Conservation (phyloP, 2,113 vertebrate species). For the Hemichromis elongatus region DNA sequence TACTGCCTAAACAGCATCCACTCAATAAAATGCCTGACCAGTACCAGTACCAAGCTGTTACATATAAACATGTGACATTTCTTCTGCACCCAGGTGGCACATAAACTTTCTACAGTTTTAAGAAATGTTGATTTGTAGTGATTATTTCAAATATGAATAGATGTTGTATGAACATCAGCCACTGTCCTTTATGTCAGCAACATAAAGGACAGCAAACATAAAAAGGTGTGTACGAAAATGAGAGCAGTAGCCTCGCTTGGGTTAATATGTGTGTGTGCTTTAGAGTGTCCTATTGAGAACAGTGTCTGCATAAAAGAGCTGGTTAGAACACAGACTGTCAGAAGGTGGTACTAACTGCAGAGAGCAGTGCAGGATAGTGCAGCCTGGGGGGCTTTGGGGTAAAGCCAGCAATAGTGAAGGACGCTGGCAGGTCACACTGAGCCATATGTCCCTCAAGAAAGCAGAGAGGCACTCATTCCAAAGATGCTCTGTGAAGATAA, state of each 20-base stretch:
- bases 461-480: slow-evolving; percentile 1
- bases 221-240: not conserved
- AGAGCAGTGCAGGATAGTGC: not conserved
- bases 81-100: not conserved
- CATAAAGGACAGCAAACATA: not conserved
- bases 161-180: not conserved
- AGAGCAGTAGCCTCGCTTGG: not conserved
- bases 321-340: slow-evolving; percentile 32
- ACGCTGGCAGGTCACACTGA: slow-evolving; percentile 43
- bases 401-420: slow-evolving; percentile 42
- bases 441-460: slow-evolving; percentile 34
- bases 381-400: slow-evolving; percentile 31
- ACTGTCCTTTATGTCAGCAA: not conserved
- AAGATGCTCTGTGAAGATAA: not conserved
- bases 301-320: slow-evolving; percentile 12
- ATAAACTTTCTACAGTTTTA: not conserved
- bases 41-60: not conserved
- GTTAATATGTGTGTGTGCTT: not conserved
- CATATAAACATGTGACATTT: not conserved
- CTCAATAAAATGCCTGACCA: no score
- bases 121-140: not conserved
- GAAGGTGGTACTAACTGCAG: slow-evolving; percentile 20
- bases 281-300: not conserved
- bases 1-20: no score
- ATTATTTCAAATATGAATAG: not conserved